Conservation (phyloP, 2,113 vertebrate genomes). For the Serilophus lunatus region DNA sequence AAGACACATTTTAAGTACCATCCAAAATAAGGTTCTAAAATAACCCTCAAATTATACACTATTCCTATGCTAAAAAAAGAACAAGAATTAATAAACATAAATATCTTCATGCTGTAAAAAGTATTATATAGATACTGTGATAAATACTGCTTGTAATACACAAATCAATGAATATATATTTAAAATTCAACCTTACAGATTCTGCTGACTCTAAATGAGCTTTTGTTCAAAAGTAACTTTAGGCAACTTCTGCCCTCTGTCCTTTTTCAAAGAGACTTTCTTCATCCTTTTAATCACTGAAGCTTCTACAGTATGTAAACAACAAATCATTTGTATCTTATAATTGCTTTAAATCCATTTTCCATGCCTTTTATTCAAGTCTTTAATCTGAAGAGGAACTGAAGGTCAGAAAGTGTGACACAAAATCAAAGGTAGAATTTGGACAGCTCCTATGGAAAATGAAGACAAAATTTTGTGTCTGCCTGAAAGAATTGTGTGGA, state of each 20-base stretch:
- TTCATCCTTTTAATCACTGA: neutral
- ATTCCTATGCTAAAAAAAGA: neutral
- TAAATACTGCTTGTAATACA: neutral
- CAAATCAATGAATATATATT: neutral
- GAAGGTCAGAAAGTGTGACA: neutral
- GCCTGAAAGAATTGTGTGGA: neutral
- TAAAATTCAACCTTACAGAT: neutral
- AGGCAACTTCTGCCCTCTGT: neutral
- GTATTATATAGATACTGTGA: neutral
- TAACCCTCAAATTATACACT: neutral
- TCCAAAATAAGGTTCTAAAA: neutral
- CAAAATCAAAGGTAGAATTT: neutral
- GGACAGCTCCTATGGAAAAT: neutral
- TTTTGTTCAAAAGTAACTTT: neutral
- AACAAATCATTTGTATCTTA: neutral
- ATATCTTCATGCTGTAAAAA: neutral
- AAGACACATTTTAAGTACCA: neutral
- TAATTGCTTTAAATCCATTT: neutral
- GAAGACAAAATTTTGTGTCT: neutral
- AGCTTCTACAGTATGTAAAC: neutral
- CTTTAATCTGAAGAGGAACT: neutral
- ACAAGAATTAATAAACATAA: conserved; percentile 15
- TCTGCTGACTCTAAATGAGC: neutral
- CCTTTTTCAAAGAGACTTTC: neutral
- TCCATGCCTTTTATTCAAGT: neutral